Evolutionary conservation across 2,797 vertebrate genomes (phyloP).

Genomic region (Cyprinella venusta): DNA sequence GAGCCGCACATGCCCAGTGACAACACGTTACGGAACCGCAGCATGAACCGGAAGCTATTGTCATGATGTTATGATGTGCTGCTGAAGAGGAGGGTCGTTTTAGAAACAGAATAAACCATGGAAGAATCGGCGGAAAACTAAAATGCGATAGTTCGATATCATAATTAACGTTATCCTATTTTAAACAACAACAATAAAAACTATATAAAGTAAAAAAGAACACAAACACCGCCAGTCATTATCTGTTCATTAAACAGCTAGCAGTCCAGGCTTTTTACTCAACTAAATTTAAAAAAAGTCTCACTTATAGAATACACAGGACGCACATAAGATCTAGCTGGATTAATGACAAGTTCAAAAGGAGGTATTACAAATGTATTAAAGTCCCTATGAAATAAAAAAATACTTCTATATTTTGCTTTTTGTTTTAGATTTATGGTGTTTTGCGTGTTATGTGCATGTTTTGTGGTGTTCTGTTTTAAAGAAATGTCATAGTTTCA

Average conservation of each 20-base stretch:
- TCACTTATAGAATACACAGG: background rate
- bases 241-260: too few species aligned
- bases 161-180: too few species aligned
- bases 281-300: background rate
- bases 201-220: too few species aligned
- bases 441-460: too few species aligned
- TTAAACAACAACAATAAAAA: too few species aligned
- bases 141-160: background rate
- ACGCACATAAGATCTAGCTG: background rate
- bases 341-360: background rate
- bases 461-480: too few species aligned
- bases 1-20: background rate
- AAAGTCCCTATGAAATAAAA: too few species aligned
- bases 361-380: background rate
- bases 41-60: slow-evolving; percentile 3
- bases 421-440: too few species aligned
- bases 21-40: slow-evolving; percentile 1
- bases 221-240: too few species aligned
- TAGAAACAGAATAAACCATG: background rate
- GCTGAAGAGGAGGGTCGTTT: background rate
- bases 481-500: too few species aligned
- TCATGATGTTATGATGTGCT: background rate
- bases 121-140: fast-evolving
- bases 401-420: too few species aligned
- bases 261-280: background rate